A percentile compares a stretch with the other conserved stretches of the same genome.
Evolutionary conservation across 2,113 vertebrate species (phyloP).

Genomic region (Erythrocebus patas): DNA sequence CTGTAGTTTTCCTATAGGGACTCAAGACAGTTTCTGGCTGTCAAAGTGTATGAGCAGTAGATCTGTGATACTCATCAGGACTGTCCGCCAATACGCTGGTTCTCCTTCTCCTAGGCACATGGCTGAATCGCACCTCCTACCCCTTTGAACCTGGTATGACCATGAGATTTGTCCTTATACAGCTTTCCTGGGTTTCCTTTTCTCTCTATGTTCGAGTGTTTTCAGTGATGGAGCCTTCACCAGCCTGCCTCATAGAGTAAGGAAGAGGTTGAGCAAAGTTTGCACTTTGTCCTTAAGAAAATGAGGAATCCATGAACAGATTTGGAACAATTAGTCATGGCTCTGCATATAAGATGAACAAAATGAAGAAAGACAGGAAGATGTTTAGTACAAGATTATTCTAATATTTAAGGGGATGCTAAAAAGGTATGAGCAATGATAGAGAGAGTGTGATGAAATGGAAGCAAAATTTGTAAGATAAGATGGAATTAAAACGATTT

Average conservation of each 20-base stretch:
- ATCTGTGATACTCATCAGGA: background rate
- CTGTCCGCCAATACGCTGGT: fast-evolving
- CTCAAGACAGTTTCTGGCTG: background rate
- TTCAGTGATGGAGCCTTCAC: background rate
- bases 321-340: background rate
- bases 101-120: background rate
- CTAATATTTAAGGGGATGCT: background rate
- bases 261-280: background rate
- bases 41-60: background rate
- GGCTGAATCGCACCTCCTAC: background rate
- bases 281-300: background rate
- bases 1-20: background rate
- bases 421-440: background rate
- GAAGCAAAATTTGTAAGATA: background rate
- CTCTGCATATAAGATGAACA: background rate
- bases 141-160: background rate
- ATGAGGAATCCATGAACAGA: background rate
- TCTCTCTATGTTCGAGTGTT: background rate
- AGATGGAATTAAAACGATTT: background rate
- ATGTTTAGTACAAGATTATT: background rate
- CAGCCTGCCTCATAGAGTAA: background rate
- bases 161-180: background rate
- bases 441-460: background rate
- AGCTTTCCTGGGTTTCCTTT: background rate
- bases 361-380: background rate